phyloP scores from a whole-genome alignment of 1,140 invertebrate genomes.

The Drosophila kanapiae region DNA sequence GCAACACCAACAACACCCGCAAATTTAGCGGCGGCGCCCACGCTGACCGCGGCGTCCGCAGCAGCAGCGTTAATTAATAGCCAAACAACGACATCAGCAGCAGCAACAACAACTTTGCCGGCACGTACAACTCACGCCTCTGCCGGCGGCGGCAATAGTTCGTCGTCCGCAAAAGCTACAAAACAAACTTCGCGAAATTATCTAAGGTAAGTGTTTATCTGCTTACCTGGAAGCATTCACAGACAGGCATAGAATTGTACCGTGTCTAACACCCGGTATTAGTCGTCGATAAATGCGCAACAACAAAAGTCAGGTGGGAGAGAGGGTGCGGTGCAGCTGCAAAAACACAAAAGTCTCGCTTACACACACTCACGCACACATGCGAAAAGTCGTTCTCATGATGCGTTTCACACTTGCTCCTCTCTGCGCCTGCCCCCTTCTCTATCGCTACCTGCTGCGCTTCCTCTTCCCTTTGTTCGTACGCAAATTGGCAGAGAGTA shows the following conservation, averaged over 20 bases:
- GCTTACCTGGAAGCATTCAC: slow-evolving; percentile 9
- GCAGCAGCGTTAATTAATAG: slow-evolving; percentile 44
- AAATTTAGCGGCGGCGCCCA: slow-evolving; percentile 45
- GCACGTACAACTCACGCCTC: slow-evolving; percentile 69
- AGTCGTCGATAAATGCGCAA: slow-evolving; percentile 37
- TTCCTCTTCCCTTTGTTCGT: slow-evolving; percentile 64
- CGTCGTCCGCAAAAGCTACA: slow-evolving; percentile 77
- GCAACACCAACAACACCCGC: slow-evolving; percentile 61
- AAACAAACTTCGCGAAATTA: slow-evolving; percentile 84
- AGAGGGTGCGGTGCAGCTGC: slow-evolving; percentile 44
- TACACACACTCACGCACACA: background rate
- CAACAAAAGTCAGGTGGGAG: slow-evolving; percentile 28
- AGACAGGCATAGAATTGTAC: slow-evolving; percentile 9
- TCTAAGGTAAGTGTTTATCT: slow-evolving; percentile 82
- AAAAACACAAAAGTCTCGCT: slow-evolving; percentile 31
- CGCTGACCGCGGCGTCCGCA: slow-evolving; percentile 46
- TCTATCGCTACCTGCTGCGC: slow-evolving; percentile 39
- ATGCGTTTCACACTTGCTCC: slow-evolving; percentile 43
- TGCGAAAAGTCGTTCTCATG: slow-evolving; percentile 49
- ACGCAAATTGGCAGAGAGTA: slow-evolving; percentile 75
- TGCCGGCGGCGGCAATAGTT: slow-evolving; percentile 65
- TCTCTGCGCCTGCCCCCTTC: background rate
- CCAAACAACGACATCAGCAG: slow-evolving; percentile 32
- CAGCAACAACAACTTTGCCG: slow-evolving; percentile 65
- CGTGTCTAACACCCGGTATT: slow-evolving; percentile 50